Evolutionary conservation across 2,797 vertebrate species (phyloP), one percentile per base, ranked within the genome.

Genomic region (Lithobates pipiens): DNA sequence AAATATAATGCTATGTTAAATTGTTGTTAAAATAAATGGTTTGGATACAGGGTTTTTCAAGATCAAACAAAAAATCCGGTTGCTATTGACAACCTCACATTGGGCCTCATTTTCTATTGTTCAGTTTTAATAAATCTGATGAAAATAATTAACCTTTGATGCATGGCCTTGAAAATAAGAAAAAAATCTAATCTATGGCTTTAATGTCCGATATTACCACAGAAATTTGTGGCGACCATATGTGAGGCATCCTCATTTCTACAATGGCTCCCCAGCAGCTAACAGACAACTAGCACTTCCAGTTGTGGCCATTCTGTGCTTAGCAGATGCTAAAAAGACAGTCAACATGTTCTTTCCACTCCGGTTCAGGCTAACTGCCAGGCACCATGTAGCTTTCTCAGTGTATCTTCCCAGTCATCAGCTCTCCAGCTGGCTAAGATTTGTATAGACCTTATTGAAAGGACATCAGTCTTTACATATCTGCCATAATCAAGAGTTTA

Each of bases 361-460:
- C 7, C 4, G 71, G 36, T 32, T 44, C 42, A 39, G 78, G 63
- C 78, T 11, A 10, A 70, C 46, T 44, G 78, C 79, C 80, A 83
- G 76, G 69, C 80, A 73, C 75, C 5, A 32, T 70, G 67, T 23
- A 72, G 76, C 75, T 68, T 77, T 68, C 80, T 75, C 21, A 54
- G 27, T 73, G 42, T 0, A 77, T 77, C 68, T 67, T 77, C 46
- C 80, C 67, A 77, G 15, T 34, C 32, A 82, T 70, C 79, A 65
- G 67, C 68, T 77, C 54, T 36, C 80, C 80, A 82, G 80, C 80
- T 86, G 85, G 85, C 67, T 29, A 67, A 27, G 74, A 36, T 42
- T 34, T 82, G 80, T 79, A 80, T 57, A 85, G 71, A 29, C 25
- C 71, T 71, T 76, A 81, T 75, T 76, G 42, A 57, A 57, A 73